Evolutionary conservation across 1,140 invertebrate species (phyloP), one percentile per base, ranked within the genome.

Genomic region (Temnothorax longispinosus): DNA sequence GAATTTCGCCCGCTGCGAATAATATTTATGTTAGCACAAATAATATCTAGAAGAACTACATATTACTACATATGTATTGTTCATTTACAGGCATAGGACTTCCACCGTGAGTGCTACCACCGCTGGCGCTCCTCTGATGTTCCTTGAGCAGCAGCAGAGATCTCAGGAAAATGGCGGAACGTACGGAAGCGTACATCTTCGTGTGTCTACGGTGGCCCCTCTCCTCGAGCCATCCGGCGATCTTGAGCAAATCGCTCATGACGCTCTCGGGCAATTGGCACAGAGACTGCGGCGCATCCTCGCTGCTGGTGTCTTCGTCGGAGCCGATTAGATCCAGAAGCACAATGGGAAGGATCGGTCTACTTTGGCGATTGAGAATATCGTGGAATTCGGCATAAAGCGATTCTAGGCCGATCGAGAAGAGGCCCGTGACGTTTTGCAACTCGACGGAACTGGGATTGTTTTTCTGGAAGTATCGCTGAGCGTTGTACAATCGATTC

Each of bases 361-460:
- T 97, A 90, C 98, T 98, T 95, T 99, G 97, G 85, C 98, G 97
- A 76, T 97, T 97, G 15, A 99, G 95, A 69, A 99, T 96, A 91
- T 98, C 97, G 91, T 98, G 97, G 94, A 99, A 99, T 93, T 99
- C 98, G 88, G 96, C 96, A 91, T 98, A 98, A 38, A 99, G 94
- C 35, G 93, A 90, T 78, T 96, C 96, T 72, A 96, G 94, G 35
- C 96, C 96, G 77, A 94, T 93, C 27, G 93, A 94, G 76, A 96
- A 96, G 11, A 96, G 90, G 91, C 96, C 96, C 92, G 98, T 97
- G 72, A 99, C 97, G 96, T 99, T 99, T 93, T 99, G 98, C 72
- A 99, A 94, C 96, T 99, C 99, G 44, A 99, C 98, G 94, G 98
- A 99, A 93, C 98, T 98, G 2, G 98, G 98, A 95, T 99, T 99